These are phyloP conservation scores for Cyanocitta stelleri DNA, from an alignment of 2,113 vertebrate genomes.

Conservation along the genomic window DNA sequence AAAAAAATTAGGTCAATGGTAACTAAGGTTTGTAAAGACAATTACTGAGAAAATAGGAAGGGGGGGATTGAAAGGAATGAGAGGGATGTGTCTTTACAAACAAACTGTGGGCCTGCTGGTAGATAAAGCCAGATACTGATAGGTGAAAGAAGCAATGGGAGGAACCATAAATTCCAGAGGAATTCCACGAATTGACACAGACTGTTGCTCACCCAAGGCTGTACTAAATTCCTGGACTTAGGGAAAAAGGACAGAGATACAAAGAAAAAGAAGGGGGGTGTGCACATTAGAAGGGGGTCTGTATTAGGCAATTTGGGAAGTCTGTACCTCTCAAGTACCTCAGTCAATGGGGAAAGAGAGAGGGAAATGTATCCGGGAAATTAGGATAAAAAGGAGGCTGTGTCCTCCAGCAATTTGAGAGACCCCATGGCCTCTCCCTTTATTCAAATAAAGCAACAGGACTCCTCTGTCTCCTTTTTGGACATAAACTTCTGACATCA, in stretches of 20 bases:
- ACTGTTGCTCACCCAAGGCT: not conserved
- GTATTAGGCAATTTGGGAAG: not conserved
- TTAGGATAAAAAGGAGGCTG: not conserved
- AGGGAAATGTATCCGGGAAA: not conserved
- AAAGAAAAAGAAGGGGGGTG: not conserved
- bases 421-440: no score
- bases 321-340: not conserved
- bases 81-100: no score
- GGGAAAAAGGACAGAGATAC: not conserved
- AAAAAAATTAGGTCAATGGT: no score
- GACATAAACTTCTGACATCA: not conserved
- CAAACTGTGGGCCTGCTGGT: no score
- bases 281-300: not conserved
- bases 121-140: no score
- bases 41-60: no score
- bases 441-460: not conserved
- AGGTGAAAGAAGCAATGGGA: no score
- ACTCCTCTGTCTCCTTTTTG: not conserved
- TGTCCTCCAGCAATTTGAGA: not conserved
- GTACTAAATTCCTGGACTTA: not conserved
- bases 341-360: not conserved
- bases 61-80: no score
- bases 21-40: no score
- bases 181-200: no score
- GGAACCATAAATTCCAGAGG: no score